Conservation (phyloP, 2,797 vertebrate genomes). For the Columba guinea region DNA sequence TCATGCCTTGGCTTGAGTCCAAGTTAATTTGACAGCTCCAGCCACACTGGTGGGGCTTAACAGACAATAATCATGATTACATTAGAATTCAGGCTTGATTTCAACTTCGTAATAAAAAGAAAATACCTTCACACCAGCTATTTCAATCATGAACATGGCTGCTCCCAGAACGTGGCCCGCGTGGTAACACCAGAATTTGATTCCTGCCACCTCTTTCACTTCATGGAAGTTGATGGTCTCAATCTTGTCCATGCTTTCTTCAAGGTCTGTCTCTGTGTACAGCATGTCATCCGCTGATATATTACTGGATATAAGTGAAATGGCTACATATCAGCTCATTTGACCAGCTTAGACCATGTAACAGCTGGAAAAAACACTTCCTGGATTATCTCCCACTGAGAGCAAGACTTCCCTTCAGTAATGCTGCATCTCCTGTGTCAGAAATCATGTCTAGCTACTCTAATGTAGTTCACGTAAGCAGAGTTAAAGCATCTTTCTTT, state of each 20-base stretch:
- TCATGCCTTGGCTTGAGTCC: not conserved
- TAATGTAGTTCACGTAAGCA: not conserved
- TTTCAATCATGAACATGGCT: conserved; percentile 98
- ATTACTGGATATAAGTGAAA: conserved; percentile 81
- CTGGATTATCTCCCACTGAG: not conserved
- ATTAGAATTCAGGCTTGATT: not conserved
- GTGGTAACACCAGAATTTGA: conserved; percentile 98
- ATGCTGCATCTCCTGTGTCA: accelerated
- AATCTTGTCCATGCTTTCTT: conserved; percentile 99
- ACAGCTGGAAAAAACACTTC: not conserved
- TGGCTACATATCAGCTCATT: not conserved
- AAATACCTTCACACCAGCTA: conserved; percentile 92
- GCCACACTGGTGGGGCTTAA: not conserved
- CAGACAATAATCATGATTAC: not conserved
- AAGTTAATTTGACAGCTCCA: not conserved
- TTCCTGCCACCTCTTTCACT: conserved; percentile 96
- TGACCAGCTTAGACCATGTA: not conserved
- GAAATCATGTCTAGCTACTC: not conserved
- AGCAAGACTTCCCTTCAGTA: not conserved
- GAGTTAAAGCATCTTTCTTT: not conserved
- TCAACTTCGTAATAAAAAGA: not conserved
- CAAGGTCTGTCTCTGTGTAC: conserved; percentile 94
- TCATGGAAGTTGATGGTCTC: conserved; percentile 99
- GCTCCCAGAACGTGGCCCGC: conserved; percentile 93
- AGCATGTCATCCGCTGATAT: conserved; percentile 98